phyloP scores from a whole-genome alignment of 2,888 invertebrate genomes.

The Andrena bicolor region DNA sequence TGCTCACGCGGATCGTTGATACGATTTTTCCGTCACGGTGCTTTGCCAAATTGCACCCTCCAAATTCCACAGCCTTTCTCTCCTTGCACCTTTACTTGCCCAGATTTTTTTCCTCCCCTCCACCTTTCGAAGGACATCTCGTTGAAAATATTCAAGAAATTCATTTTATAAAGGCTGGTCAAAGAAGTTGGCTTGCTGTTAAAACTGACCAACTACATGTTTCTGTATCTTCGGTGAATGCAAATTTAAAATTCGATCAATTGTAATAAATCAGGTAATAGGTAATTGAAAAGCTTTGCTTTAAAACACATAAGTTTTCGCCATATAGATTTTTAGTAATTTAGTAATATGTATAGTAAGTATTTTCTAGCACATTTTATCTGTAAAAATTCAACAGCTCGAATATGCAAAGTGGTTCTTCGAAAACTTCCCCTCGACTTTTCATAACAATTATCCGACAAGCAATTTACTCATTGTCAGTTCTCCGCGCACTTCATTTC shows the following conservation, averaged over 20 bases:
- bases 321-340: no score
- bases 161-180: no score
- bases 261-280: no score
- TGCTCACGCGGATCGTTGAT: conserved; percentile 60
- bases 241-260: no score
- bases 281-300: no score
- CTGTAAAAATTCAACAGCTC: no score
- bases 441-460: background rate
- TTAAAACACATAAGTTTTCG: no score
- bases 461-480: background rate
- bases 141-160: background rate
- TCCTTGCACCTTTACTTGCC: conserved; percentile 39
- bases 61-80: conserved; percentile 51
- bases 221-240: no score
- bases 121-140: conserved; percentile 14
- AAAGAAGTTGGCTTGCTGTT: no score
- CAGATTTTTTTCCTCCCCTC: background rate
- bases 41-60: conserved; percentile 62
- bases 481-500: background rate
- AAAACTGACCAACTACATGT: no score
- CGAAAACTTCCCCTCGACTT: background rate
- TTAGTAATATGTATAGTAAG: no score
- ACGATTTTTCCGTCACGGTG: conserved; percentile 65
- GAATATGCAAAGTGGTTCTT: background rate
- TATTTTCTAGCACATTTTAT: no score